phyloP scores from a whole-genome alignment of 2,888 invertebrate species.

The Spodoptera littoralis region DNA sequence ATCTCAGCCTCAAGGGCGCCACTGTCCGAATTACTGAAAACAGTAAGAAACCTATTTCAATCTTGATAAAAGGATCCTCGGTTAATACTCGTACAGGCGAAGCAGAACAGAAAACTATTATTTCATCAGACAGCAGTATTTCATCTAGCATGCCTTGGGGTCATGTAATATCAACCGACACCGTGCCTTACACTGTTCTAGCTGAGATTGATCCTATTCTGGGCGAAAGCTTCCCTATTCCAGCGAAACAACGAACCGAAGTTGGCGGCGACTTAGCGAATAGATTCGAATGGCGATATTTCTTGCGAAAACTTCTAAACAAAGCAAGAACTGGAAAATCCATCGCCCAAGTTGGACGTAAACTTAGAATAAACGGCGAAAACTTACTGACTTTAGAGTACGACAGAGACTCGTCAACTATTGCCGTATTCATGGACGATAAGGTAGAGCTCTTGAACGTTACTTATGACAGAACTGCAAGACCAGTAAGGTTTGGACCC shows the following conservation, averaged over 20 bases:
- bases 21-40: constrained; percentile 95
- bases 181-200: constrained; percentile 96
- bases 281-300: constrained; percentile 98
- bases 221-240: constrained; percentile 97
- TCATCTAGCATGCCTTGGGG: constrained; percentile 95
- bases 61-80: constrained; percentile 95
- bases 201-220: constrained; percentile 96
- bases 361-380: constrained; percentile 96
- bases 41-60: constrained; percentile 94
- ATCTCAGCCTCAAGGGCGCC: constrained; percentile 96
- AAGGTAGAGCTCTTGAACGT: constrained; percentile 95
- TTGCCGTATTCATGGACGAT: constrained; percentile 96
- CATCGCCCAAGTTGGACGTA: constrained; percentile 95
- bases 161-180: constrained; percentile 96
- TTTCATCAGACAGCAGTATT: constrained; percentile 95
- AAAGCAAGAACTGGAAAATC: constrained; percentile 90
- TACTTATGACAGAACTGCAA: constrained; percentile 95
- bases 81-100: constrained; percentile 95
- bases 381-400: constrained; percentile 97
- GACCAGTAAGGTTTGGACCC: constrained; percentile 95
- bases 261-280: constrained; percentile 97
- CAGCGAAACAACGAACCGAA: constrained; percentile 96
- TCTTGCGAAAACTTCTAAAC: constrained; percentile 92
- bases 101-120: constrained; percentile 93
- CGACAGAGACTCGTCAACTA: constrained; percentile 95